Conservation (phyloP, 2,797 vertebrate genomes). For the Myotis daubentonii region DNA sequence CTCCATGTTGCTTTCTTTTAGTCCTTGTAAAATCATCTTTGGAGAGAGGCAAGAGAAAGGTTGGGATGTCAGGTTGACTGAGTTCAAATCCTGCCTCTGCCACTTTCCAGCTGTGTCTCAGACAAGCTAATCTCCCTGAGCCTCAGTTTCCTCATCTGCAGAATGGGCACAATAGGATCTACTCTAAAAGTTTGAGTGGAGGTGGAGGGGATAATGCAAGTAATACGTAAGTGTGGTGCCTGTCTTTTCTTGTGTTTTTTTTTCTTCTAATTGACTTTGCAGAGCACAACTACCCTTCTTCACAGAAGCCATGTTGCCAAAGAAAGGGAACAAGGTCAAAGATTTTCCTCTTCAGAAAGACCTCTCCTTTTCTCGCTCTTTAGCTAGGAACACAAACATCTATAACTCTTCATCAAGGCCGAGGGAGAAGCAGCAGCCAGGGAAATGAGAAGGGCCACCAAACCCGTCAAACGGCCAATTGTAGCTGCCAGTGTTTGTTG, state of each 20-base stretch:
- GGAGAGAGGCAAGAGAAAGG: not conserved
- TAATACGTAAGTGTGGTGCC: no score
- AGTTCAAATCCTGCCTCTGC: not conserved
- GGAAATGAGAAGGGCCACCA: slow-evolving; percentile 7
- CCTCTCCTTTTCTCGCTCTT: not conserved
- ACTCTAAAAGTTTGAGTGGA: not conserved
- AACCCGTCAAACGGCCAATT: not conserved
- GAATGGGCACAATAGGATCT: not conserved
- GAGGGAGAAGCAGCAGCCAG: not conserved
- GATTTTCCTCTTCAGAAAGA: not conserved
- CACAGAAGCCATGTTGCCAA: not conserved
- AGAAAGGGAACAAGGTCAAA: not conserved
- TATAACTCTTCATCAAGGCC: not conserved
- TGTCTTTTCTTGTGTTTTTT: not conserved
- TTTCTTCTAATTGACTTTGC: not conserved
- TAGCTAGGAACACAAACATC: not conserved
- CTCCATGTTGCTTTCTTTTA: not conserved
- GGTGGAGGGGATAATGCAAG: not conserved
- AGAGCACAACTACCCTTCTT: not conserved
- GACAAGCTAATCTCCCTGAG: not conserved
- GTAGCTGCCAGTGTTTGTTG: slow-evolving; percentile 43
- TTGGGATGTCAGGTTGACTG: not conserved
- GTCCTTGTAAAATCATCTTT: not conserved
- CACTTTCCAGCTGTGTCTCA: not conserved
- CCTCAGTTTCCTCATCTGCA: not conserved